A percentile compares a stretch with the other conserved stretches of the same genome.
Evolutionary conservation across 2,113 vertebrate genomes (phyloP).

Genomic region (Laticauda laticaudata): DNA sequence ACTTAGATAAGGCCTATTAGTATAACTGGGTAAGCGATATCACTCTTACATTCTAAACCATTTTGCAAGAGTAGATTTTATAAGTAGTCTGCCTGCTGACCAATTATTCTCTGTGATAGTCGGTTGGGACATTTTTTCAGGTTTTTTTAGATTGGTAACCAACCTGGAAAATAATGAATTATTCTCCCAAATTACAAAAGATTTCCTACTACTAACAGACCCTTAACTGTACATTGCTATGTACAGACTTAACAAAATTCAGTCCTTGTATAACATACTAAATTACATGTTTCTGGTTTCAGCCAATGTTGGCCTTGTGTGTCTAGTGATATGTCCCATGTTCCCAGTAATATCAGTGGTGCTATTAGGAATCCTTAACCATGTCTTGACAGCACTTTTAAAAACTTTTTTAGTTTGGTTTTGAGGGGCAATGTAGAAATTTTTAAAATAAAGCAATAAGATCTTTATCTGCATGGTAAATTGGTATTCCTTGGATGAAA

Average conservation of each 20-base stretch:
- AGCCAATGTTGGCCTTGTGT: neutral
- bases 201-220: neutral
- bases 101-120: neutral
- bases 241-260: neutral
- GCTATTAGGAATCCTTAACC: neutral
- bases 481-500: rapidly evolving
- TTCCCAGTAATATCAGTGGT: neutral
- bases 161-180: neutral
- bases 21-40: neutral
- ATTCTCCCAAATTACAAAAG: neutral
- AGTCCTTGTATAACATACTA: neutral
- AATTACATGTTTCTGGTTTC: neutral
- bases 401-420: neutral
- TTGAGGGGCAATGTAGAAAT: neutral
- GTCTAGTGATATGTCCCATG: neutral
- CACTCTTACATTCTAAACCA: neutral
- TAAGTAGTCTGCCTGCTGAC: neutral
- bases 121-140: neutral
- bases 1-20: neutral
- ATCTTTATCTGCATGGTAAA: neutral
- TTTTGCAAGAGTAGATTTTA: neutral
- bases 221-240: neutral
- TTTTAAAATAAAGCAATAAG: neutral
- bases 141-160: neutral
- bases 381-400: neutral